A percentile compares a stretch with the other conserved stretches of the same genome.
Conservation (phyloP, 2,113 vertebrate species). For the Eublepharis macularius region DNA sequence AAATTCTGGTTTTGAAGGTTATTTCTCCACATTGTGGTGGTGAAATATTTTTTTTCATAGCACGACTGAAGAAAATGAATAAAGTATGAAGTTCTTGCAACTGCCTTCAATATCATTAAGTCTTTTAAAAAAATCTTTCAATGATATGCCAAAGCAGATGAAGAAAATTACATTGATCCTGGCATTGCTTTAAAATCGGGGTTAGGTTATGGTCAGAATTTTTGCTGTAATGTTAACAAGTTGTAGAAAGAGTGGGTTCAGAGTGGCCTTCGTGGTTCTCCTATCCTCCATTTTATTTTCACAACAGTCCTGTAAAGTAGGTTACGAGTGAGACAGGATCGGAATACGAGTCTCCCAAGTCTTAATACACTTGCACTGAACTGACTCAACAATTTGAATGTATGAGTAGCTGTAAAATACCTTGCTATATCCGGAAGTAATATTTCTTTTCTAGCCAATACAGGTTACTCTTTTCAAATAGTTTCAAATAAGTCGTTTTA, state of each 20-base stretch:
- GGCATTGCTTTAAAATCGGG: neutral
- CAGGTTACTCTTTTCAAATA: too few relatives aligned
- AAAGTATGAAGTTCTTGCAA: conserved; percentile 65
- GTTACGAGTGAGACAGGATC: too few relatives aligned
- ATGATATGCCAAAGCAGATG: neutral
- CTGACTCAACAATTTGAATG: too few relatives aligned
- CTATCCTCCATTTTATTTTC: too few relatives aligned
- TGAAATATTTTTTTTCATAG: conserved; percentile 51
- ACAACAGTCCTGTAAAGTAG: too few relatives aligned
- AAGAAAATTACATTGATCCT: neutral
- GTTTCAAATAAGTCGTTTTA: too few relatives aligned
- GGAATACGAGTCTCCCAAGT: too few relatives aligned
- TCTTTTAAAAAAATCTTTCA: neutral
- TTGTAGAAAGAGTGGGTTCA: neutral
- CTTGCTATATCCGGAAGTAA: too few relatives aligned
- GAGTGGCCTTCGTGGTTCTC: neutral
- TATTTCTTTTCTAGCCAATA: too few relatives aligned
- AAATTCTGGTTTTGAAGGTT: conserved; percentile 60
- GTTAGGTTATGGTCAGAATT: neutral
- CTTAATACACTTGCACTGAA: too few relatives aligned
- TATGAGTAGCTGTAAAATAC: too few relatives aligned
- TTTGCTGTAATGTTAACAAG: neutral
- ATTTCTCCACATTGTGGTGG: conserved; percentile 53
- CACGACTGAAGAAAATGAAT: conserved; percentile 62
- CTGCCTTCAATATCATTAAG: neutral